Evolutionary conservation across 2,888 invertebrate genomes (phyloP).

Genomic region (Resseliella maxima): DNA sequence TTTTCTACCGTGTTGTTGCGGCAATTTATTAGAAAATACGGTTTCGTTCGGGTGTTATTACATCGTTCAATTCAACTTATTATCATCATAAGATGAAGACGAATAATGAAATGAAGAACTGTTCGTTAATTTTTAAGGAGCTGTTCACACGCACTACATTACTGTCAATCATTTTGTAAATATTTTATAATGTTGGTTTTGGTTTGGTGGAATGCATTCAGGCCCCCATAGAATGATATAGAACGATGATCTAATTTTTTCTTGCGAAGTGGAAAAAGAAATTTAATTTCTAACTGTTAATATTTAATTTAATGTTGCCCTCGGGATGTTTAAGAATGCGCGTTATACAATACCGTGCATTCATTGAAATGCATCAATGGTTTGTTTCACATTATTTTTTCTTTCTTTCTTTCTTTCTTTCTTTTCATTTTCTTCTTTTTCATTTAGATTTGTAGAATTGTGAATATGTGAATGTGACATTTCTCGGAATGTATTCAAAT

Average conservation of each 20-base stretch:
- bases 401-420: not conserved
- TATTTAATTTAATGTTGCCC: constrained; percentile 21
- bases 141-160: not conserved
- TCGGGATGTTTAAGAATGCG: not conserved
- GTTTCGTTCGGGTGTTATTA: not conserved
- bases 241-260: too few relatives aligned
- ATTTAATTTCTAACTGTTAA: constrained; percentile 20
- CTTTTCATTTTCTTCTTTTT: not conserved
- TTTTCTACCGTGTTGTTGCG: not conserved
- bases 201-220: too few relatives aligned
- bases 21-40: not conserved
- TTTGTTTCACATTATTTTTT: too few relatives aligned
- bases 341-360: not conserved
- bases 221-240: too few relatives aligned
- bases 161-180: not conserved
- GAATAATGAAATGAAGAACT: not conserved
- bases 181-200: not conserved
- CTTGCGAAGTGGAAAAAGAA: not conserved
- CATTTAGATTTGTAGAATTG: not conserved
- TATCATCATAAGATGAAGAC: not conserved
- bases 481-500: constrained; percentile 34
- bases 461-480: constrained; percentile 10
- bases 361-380: not conserved
- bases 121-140: not conserved
- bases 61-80: not conserved